phyloP scores from a whole-genome alignment of 92 coral and sea anemone genomes.

The Paramuricea clavata region DNA sequence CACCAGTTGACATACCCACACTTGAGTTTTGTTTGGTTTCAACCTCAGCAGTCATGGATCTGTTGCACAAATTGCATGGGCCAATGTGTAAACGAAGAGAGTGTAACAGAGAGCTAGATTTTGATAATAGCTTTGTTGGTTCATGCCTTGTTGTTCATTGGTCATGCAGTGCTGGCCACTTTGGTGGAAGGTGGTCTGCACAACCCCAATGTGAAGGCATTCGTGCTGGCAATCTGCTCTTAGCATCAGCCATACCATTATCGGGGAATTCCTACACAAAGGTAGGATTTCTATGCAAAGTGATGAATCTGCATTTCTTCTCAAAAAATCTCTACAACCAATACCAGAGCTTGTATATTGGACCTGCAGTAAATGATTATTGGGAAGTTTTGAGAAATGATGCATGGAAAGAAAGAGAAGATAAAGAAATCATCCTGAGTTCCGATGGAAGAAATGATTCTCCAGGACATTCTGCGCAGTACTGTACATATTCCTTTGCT shows the following conservation, averaged over 20 bases:
- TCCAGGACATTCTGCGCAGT: background rate
- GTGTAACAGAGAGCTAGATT: background rate
- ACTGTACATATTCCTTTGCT: too few relatives aligned
- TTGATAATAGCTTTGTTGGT: background rate
- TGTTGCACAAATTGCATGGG: background rate
- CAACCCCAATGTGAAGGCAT: constrained; percentile 9
- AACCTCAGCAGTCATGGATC: background rate
- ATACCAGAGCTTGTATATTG: too few relatives aligned
- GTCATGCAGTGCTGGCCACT: too few relatives aligned
- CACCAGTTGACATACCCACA: background rate
- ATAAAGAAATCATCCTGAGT: constrained; percentile 1
- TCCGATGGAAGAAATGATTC: constrained; percentile 3
- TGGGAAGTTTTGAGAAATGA: background rate
- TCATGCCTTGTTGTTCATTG: background rate
- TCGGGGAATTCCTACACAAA: background rate
- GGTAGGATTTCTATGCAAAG: background rate
- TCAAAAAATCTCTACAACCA: background rate
- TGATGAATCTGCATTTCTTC: constrained; percentile 7
- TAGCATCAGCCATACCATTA: too few relatives aligned
- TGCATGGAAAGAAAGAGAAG: constrained; percentile 13
- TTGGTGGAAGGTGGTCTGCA: constrained; percentile 2
- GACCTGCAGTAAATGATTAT: too few relatives aligned
- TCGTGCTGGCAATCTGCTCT: background rate
- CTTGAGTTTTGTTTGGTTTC: background rate
- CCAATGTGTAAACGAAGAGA: background rate